Conservation (phyloP, 2,113 vertebrate species). For the Ovis aries region DNA sequence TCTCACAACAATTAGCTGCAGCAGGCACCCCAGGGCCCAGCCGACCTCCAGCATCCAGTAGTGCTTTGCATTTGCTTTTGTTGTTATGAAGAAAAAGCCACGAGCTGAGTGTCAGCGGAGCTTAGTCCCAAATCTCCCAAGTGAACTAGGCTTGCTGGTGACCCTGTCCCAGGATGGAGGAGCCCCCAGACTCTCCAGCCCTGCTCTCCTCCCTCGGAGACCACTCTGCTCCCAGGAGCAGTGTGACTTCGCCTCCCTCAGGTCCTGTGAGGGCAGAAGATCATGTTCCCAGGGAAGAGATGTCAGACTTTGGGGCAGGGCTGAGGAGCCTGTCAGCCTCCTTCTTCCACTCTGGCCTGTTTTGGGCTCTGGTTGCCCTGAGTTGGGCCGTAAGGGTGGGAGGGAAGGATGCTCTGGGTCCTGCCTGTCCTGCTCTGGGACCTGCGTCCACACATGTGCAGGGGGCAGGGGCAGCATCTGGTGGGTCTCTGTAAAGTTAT, state of each 20-base stretch:
- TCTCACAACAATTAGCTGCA: not conserved
- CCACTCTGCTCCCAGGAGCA: not conserved
- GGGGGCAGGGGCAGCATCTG: not conserved
- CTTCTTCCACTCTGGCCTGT: too few relatives aligned
- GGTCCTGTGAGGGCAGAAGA: not conserved
- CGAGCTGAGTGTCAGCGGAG: fast-evolving
- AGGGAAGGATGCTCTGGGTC: not conserved
- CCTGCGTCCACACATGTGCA: fast-evolving
- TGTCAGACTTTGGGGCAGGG: not conserved
- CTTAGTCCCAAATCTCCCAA: not conserved
- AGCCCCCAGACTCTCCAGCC: not conserved
- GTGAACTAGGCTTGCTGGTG: not conserved
- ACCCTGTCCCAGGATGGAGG: not conserved
- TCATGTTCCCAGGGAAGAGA: fast-evolving
- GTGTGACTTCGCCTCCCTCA: fast-evolving
- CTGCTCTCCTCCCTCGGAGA: not conserved
- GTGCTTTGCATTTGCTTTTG: not conserved
- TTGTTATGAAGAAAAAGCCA: not conserved
- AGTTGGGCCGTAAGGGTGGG: fast-evolving
- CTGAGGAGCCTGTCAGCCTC: not conserved
- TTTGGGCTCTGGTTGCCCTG: not conserved
- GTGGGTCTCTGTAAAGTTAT: not conserved
- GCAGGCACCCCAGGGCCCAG: not conserved
- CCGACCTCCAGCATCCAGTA: fast-evolving
- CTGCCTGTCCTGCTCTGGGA: not conserved